phyloP scores from a whole-genome alignment of 2,888 invertebrate genomes.

The Eupithecia subumbrata region DNA sequence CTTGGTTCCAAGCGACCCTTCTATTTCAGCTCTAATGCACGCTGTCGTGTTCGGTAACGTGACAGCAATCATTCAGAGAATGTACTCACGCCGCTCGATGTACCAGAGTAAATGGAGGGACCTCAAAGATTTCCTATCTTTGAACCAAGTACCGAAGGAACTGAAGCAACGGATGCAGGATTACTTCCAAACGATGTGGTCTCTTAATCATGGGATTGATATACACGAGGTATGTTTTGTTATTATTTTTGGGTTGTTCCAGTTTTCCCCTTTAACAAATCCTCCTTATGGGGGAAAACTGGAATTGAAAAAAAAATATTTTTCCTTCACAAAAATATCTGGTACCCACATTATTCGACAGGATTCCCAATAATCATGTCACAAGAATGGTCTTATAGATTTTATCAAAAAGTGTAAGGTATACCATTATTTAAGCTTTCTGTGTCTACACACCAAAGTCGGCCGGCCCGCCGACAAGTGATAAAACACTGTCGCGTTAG shows the following conservation, averaged over 20 bases:
- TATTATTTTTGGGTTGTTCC: neutral
- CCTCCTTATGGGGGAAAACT: no score
- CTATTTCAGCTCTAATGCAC: constrained; percentile 94
- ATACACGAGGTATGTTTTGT: constrained; percentile 91
- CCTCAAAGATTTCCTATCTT: constrained; percentile 96
- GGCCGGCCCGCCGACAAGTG: neutral
- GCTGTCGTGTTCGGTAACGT: constrained; percentile 99
- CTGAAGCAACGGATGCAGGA: constrained; percentile 98
- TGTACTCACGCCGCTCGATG: constrained; percentile 96
- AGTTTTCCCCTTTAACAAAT: no score
- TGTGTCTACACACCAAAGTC: neutral
- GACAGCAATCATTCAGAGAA: constrained; percentile 97
- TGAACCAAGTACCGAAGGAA: constrained; percentile 98
- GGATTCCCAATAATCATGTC: neutral
- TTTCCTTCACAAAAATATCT: neutral
- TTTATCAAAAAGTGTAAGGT: neutral
- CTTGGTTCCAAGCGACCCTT: constrained; percentile 9
- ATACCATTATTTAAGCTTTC: neutral
- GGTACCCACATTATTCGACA: neutral
- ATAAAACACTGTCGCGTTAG: neutral
- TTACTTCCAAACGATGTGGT: constrained; percentile 99
- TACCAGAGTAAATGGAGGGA: constrained; percentile 98
- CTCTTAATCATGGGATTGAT: constrained; percentile 98
- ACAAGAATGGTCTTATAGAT: neutral
- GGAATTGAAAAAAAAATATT: no score